Conservation (phyloP, 1,140 invertebrate species). For the Drosophila paulistorum region DNA sequence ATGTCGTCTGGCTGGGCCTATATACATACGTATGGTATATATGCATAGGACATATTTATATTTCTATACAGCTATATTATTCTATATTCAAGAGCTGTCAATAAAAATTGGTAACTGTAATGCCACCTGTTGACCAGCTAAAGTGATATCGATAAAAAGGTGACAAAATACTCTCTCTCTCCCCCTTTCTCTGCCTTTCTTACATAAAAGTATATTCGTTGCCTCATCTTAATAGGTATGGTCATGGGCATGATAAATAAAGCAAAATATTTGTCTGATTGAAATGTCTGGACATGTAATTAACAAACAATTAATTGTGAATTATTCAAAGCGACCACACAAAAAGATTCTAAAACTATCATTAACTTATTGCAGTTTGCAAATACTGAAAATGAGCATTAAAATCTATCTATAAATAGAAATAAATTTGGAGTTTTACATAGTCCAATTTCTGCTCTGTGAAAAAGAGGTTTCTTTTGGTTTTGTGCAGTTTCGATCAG, state of each 20-base stretch:
- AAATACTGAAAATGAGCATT: too few species aligned
- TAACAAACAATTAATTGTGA: too few species aligned
- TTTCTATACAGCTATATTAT: not conserved
- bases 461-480: too few species aligned
- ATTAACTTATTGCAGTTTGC: too few species aligned
- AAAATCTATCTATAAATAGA: too few species aligned
- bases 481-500: too few species aligned
- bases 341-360: too few species aligned
- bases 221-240: not conserved
- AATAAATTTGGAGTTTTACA: too few species aligned
- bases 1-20: conserved; percentile 2
- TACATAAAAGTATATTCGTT: not conserved
- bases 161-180: not conserved
- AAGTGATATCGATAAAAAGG: conserved; percentile 7
- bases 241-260: not conserved
- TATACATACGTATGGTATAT: not conserved
- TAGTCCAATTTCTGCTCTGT: too few species aligned
- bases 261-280: too few species aligned
- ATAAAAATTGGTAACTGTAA: conserved; percentile 10
- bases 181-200: not conserved
- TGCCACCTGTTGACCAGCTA: conserved; percentile 10
- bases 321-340: too few species aligned
- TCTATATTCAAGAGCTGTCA: conserved; percentile 8
- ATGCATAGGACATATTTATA: not conserved
- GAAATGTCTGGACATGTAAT: too few species aligned